Conservation (phyloP, 2,797 vertebrate species). For the Cyprinella venusta region DNA sequence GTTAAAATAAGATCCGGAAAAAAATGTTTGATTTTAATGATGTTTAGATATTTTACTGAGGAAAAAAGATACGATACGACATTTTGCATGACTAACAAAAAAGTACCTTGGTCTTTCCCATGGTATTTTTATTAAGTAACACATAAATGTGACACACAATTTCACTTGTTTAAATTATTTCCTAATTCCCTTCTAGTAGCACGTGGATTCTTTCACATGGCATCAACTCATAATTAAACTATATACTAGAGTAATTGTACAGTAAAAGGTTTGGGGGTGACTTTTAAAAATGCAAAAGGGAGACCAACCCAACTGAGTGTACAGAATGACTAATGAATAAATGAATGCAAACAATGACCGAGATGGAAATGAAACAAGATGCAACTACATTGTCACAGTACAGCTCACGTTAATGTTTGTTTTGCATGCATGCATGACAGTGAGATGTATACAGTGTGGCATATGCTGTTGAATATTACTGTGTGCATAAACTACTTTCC, state of each 20-base stretch:
- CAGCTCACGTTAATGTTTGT: not conserved
- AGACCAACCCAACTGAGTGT: not conserved
- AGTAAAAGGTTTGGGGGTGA: not conserved
- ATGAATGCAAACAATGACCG: not conserved
- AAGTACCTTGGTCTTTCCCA: not conserved
- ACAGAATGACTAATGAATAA: not conserved
- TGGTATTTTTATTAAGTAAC: not conserved
- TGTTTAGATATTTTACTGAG: not conserved
- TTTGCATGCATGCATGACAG: slow-evolving; percentile 9
- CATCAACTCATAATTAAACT: not conserved
- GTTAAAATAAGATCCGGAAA: not conserved
- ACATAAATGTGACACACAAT: not conserved
- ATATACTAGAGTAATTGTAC: not conserved
- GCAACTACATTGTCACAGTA: not conserved
- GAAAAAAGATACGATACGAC: not conserved
- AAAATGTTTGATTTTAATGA: not conserved
- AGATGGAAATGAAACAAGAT: not conserved
- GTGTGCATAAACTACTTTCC: slow-evolving; percentile 32
- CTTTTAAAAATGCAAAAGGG: not conserved
- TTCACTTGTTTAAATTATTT: not conserved
- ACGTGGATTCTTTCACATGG: not conserved
- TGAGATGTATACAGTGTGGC: not conserved
- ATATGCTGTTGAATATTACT: not conserved
- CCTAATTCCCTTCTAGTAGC: not conserved
- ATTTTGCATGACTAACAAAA: not conserved